Percentiles rank a stretch among this genome's conserved stretches.
phyloP scores from a whole-genome alignment of 1,140 invertebrate genomes.

The Riptortus pedestris region DNA sequence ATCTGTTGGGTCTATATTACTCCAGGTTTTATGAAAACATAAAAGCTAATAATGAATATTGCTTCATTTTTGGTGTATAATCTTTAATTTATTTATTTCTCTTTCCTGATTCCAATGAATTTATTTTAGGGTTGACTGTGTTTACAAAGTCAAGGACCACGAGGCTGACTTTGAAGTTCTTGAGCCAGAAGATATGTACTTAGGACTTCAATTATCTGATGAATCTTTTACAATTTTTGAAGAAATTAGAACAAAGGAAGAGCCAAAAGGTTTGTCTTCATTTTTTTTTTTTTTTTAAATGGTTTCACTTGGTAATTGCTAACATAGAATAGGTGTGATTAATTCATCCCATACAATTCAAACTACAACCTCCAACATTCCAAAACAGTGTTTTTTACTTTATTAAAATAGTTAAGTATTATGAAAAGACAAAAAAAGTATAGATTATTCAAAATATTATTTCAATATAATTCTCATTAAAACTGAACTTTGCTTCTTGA shows the following conservation, averaged over 20 bases:
- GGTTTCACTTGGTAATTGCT: neutral
- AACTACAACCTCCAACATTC: too few species aligned
- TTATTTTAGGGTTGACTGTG: slow-evolving; percentile 47
- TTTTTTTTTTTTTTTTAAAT: neutral
- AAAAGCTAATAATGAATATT: too few species aligned
- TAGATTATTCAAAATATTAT: too few species aligned
- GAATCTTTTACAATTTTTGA: slow-evolving; percentile 53
- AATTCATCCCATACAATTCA: neutral
- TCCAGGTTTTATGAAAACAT: too few species aligned
- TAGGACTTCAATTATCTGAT: slow-evolving; percentile 56
- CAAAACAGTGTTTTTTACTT: too few species aligned
- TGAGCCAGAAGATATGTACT: slow-evolving; percentile 74
- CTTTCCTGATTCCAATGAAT: neutral
- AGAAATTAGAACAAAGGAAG: slow-evolving; percentile 53
- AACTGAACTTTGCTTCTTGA: too few species aligned
- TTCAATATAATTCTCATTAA: too few species aligned
- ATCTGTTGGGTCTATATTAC: too few species aligned
- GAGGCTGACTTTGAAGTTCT: slow-evolving; percentile 68
- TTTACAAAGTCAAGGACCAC: slow-evolving; percentile 56
- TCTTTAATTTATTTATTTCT: neutral
- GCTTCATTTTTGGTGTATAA: too few species aligned
- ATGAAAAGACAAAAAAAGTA: too few species aligned
- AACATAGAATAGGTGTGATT: neutral
- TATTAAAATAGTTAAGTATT: too few species aligned
- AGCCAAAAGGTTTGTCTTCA: slow-evolving; percentile 34